Conservation (phyloP, 2,888 invertebrate species). For the Dolomedes plantarius region DNA sequence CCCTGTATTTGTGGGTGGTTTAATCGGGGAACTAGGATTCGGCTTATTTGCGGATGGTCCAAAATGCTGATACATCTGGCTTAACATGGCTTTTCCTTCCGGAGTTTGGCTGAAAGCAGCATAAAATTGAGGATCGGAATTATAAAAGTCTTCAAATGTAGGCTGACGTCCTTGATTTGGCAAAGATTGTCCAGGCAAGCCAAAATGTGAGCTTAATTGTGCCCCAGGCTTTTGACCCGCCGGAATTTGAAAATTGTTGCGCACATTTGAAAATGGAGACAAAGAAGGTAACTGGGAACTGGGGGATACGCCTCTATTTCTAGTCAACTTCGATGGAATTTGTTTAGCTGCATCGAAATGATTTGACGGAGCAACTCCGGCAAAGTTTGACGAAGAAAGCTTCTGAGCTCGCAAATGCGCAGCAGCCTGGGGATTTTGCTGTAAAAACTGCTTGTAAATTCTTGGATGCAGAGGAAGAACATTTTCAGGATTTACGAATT, state of each 20-base stretch:
- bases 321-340: not conserved
- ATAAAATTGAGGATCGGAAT: conserved; percentile 46
- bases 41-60: not conserved
- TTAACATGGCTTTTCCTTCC: conserved; percentile 36
- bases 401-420: not conserved
- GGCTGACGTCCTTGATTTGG: not conserved
- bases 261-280: conserved; percentile 15
- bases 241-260: conserved; percentile 21
- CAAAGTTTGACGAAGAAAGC: not conserved
- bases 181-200: conserved; percentile 14
- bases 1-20: not conserved
- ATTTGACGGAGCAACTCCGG: not conserved
- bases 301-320: conserved; percentile 32
- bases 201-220: conserved; percentile 27
- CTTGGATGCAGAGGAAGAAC: conserved; percentile 53
- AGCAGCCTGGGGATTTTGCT: conserved; percentile 42
- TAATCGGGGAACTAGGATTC: not conserved
- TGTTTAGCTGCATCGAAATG: not conserved
- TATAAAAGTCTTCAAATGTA: conserved; percentile 14
- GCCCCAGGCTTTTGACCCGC: not conserved
- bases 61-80: conserved; percentile 37
- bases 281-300: not conserved
- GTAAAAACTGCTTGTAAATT: conserved; percentile 58
- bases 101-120: conserved; percentile 29
- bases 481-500: conserved; percentile 61